Conservation (phyloP, 2,113 vertebrate species). For the Amazona guildingii region DNA sequence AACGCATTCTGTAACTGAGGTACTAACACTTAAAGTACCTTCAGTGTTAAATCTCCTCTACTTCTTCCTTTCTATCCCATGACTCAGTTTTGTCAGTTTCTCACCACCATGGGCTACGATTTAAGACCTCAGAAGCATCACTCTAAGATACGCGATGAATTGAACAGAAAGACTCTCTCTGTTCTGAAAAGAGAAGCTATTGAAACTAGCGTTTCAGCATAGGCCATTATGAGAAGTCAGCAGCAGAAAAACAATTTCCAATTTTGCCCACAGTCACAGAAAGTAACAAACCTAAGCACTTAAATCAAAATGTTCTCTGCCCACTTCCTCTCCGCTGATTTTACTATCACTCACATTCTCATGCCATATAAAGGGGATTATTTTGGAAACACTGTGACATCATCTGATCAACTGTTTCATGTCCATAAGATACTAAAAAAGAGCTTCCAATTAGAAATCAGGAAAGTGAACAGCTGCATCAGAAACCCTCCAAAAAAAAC, state of each 20-base stretch:
- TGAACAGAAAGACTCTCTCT: not conserved
- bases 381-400: not conserved
- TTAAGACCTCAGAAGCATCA: not conserved
- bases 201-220: not conserved
- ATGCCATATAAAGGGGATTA: not conserved
- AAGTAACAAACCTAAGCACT: not conserved
- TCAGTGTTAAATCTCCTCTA: not conserved
- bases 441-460: not conserved
- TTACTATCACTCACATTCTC: not conserved
- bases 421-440: not conserved
- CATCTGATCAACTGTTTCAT: not conserved
- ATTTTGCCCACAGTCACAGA: not conserved
- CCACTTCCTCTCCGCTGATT: not conserved
- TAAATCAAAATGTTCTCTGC: not conserved
- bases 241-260: not conserved
- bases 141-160: not conserved
- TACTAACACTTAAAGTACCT: not conserved
- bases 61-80: not conserved
- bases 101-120: not conserved
- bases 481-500: not conserved
- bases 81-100: not conserved
- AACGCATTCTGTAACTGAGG: not conserved
- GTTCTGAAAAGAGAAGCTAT: not conserved
- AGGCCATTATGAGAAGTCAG: not conserved
- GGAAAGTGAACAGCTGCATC: not conserved